Conservation (phyloP, 2,113 vertebrate genomes). For the Fukomys damarensis region DNA sequence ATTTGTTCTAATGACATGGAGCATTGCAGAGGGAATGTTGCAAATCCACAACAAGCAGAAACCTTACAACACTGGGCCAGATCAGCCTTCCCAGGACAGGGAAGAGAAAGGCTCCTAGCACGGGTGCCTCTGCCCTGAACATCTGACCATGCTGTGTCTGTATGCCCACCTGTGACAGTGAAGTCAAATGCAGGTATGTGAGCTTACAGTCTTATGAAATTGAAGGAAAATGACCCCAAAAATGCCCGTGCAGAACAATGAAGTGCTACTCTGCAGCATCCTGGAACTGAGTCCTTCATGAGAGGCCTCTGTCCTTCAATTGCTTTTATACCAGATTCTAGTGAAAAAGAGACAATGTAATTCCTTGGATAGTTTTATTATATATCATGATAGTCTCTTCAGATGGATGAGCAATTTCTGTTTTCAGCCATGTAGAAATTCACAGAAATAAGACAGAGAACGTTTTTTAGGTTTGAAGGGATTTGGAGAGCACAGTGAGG, state of each 20-base stretch:
- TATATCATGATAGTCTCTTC: not conserved
- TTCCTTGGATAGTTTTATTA: not conserved
- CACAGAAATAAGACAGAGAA: not conserved
- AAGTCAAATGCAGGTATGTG: not conserved
- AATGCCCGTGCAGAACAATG: accelerated
- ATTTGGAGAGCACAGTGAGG: not conserved
- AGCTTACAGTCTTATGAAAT: not conserved
- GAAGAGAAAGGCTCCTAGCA: not conserved
- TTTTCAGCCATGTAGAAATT: not conserved
- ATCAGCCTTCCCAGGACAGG: not conserved
- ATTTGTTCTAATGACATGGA: too few relatives aligned
- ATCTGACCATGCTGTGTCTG: not conserved
- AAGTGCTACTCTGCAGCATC: not conserved
- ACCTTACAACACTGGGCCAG: not conserved
- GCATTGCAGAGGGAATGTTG: not conserved
- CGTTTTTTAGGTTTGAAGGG: not conserved
- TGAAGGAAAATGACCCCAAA: not conserved
- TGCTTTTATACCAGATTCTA: not conserved
- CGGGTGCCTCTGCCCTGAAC: not conserved
- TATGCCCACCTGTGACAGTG: not conserved
- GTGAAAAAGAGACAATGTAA: not conserved
- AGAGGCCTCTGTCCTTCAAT: not conserved
- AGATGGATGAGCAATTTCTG: not conserved
- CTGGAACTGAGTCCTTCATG: not conserved
- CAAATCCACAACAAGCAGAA: not conserved